Percentiles rank a stretch among this genome's conserved stretches.
Evolutionary conservation across 2,888 invertebrate species (phyloP).

Genomic region (Loripinus fragilis): DNA sequence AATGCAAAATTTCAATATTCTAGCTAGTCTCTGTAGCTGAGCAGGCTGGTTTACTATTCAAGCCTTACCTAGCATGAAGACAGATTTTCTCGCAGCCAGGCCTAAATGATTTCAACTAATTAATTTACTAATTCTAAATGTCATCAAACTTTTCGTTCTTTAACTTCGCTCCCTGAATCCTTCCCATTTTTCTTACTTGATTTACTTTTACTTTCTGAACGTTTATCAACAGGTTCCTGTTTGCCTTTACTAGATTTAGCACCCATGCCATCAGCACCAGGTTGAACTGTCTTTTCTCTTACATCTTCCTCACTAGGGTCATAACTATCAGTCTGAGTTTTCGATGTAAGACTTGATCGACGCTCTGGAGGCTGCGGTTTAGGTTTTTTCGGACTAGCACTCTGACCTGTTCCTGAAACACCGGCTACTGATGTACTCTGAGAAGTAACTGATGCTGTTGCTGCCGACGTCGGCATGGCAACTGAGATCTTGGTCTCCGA

Average conservation of each 20-base stretch:
- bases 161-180: background rate
- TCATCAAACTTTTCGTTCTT: background rate
- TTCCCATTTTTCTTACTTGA: background rate
- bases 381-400: slow-evolving; percentile 56
- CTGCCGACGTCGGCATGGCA: background rate
- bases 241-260: background rate
- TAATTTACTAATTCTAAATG: background rate
- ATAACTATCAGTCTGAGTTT: slow-evolving; percentile 47
- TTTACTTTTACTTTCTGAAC: background rate
- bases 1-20: no score
- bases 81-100: no score
- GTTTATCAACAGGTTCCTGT: background rate
- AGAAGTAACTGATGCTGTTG: background rate
- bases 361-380: slow-evolving; percentile 74
- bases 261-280: background rate
- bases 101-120: no score
- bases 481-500: slow-evolving; percentile 12
- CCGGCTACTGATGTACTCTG: background rate
- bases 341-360: slow-evolving; percentile 70
- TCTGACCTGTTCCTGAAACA: slow-evolving; percentile 2
- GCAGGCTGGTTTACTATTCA: no score
- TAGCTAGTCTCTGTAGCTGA: no score
- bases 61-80: no score
- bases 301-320: background rate
- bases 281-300: background rate